These are phyloP conservation scores for Grallaria varia DNA, from an alignment of 2,113 vertebrate species.

Conservation along the genomic window DNA sequence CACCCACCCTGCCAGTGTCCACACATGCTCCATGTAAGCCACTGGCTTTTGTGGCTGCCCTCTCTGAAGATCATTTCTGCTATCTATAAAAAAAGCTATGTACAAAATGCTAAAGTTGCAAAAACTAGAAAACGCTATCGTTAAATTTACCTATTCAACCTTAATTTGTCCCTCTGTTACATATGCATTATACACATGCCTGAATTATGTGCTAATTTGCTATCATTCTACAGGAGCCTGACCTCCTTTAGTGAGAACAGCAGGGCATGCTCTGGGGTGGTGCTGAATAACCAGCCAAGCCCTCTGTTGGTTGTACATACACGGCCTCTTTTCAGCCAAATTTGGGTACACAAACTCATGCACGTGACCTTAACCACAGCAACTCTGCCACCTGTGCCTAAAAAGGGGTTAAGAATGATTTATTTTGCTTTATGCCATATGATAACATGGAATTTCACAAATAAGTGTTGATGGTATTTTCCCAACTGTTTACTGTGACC, in stretches of 20 bases:
- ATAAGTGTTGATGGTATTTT: neutral
- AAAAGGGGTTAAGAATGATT: neutral
- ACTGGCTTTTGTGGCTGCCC: neutral
- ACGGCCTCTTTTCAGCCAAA: neutral
- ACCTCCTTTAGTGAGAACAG: neutral
- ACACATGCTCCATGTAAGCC: neutral
- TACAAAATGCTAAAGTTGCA: neutral
- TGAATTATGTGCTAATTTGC: neutral
- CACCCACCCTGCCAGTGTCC: neutral
- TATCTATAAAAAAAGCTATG: neutral
- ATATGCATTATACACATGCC: neutral
- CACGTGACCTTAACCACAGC: neutral
- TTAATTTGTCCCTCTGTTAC: neutral
- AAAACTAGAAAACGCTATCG: neutral
- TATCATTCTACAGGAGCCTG: neutral
- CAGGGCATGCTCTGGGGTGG: neutral
- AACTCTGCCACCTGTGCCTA: neutral
- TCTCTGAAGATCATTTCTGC: rapidly evolving
- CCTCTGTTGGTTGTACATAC: neutral
- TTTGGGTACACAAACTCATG: rapidly evolving
- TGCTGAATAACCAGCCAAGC: neutral
- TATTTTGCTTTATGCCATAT: neutral
- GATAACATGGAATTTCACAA: neutral
- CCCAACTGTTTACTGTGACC: neutral
- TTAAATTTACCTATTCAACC: neutral